A percentile compares a stretch with the other conserved stretches of the same genome.
Evolutionary conservation across 2,888 invertebrate species (phyloP).

Genomic region (Pandemis cinnamomeana): DNA sequence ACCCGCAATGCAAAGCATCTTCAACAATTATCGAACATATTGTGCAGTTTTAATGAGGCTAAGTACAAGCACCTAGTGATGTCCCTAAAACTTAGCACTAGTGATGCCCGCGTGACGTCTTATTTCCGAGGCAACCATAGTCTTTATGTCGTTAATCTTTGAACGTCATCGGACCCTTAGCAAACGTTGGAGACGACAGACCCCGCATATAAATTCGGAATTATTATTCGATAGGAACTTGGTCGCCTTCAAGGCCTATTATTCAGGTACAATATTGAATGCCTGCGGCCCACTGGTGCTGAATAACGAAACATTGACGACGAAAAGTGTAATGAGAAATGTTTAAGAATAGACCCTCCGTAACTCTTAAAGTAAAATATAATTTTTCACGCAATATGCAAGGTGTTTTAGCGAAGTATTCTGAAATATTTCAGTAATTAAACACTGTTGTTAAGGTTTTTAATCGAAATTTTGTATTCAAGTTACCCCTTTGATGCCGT

Average conservation of each 20-base stretch:
- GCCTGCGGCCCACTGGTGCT: background rate
- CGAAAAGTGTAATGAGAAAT: constrained; percentile 11
- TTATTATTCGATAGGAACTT: constrained; percentile 24
- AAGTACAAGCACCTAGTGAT: background rate
- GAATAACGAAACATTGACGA: constrained; percentile 10
- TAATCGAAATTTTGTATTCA: no score
- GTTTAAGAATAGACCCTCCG: background rate
- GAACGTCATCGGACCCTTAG: constrained; percentile 6
- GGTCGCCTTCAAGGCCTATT: constrained; percentile 20
- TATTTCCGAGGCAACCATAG: background rate
- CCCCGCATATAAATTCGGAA: constrained; percentile 22
- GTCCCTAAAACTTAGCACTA: background rate
- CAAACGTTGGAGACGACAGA: constrained; percentile 3
- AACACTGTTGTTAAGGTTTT: no score
- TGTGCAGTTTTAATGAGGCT: no score
- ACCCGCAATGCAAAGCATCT: no score
- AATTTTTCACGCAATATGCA: no score
- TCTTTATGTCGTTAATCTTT: constrained; percentile 12
- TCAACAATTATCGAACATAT: no score
- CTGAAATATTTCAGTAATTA: no score
- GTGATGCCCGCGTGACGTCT: constrained; percentile 1
- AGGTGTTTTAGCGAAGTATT: no score
- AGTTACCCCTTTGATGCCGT: no score
- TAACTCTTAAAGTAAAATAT: no score
- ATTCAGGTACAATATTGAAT: constrained; percentile 27